These are phyloP conservation scores for Melipona bicolor DNA, from an alignment of 2,888 invertebrate species.

Conservation along the genomic window DNA sequence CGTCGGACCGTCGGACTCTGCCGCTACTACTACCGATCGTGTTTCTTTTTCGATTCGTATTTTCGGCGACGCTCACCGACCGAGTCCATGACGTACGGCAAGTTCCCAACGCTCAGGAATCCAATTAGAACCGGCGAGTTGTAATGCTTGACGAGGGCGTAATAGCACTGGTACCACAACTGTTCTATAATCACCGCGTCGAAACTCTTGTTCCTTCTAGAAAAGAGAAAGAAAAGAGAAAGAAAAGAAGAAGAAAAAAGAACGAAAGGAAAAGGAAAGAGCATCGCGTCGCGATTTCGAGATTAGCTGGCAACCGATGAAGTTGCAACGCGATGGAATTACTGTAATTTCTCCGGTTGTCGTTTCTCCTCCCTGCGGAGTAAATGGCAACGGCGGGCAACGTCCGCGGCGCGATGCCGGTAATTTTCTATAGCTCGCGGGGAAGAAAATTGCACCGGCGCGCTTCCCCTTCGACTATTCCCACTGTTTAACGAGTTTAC, in stretches of 20 bases:
- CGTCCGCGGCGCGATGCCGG: background rate
- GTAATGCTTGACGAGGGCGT: slow-evolving; percentile 77
- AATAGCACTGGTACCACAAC: slow-evolving; percentile 81
- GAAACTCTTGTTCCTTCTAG: slow-evolving; percentile 74
- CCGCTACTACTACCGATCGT: background rate
- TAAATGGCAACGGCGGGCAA: background rate
- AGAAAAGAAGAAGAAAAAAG: too few relatives aligned
- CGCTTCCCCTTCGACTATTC: slow-evolving; percentile 16
- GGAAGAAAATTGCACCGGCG: slow-evolving; percentile 20
- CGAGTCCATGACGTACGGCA: slow-evolving; percentile 81
- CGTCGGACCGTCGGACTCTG: background rate
- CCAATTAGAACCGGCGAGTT: slow-evolving; percentile 79
- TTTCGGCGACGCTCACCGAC: slow-evolving; percentile 71
- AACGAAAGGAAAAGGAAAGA: background rate
- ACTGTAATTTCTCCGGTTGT: slow-evolving; percentile 22
- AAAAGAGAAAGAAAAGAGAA: slow-evolving; percentile 29
- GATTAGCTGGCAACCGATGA: slow-evolving; percentile 42
- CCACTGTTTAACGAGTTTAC: slow-evolving; percentile 29
- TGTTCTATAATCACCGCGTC: slow-evolving; percentile 80
- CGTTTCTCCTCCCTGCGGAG: background rate
- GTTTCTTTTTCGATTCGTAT: too few relatives aligned
- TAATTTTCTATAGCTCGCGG: slow-evolving; percentile 27
- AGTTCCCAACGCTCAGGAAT: slow-evolving; percentile 80
- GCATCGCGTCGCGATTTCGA: background rate
- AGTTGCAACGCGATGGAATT: slow-evolving; percentile 47